Conservation (phyloP, 2,113 vertebrate species). For the Eclectus roratus region DNA sequence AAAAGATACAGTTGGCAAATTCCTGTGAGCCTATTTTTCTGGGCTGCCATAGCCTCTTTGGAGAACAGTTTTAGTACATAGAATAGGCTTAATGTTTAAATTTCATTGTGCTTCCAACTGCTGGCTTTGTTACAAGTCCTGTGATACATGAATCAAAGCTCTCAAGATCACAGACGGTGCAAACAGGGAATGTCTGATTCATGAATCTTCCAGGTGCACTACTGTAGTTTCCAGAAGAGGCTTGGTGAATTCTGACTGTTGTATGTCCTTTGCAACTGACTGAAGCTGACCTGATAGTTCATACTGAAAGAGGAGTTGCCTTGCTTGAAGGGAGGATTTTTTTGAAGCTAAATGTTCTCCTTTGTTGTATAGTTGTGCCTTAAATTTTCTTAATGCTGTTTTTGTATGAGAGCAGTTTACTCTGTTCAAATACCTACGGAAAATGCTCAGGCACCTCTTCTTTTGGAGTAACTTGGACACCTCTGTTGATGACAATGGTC, state of each 20-base stretch:
- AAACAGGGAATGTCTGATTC: neutral
- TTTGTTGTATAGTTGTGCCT: neutral
- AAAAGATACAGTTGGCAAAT: neutral
- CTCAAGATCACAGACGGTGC: neutral
- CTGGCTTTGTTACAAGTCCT: neutral
- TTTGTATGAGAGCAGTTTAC: neutral
- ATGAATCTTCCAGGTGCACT: neutral
- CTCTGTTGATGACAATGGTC: neutral
- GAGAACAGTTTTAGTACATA: neutral
- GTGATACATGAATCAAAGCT: neutral
- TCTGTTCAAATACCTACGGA: neutral
- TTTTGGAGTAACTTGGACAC: neutral
- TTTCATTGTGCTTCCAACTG: neutral
- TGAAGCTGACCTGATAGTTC: neutral
- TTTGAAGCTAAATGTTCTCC: neutral
- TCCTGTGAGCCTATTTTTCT: neutral
- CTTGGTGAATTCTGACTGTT: neutral
- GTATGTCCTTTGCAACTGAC: neutral
- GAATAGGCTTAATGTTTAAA: neutral
- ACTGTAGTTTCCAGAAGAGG: neutral
- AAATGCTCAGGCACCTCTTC: neutral
- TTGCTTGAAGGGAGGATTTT: neutral
- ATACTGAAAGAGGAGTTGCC: neutral
- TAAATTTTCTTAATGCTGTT: neutral
- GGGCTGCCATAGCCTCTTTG: neutral